A percentile compares a stretch with the other conserved stretches of the same genome.
phyloP scores from a whole-genome alignment of 2,888 invertebrate species.

The Liodrosophila aerea region DNA sequence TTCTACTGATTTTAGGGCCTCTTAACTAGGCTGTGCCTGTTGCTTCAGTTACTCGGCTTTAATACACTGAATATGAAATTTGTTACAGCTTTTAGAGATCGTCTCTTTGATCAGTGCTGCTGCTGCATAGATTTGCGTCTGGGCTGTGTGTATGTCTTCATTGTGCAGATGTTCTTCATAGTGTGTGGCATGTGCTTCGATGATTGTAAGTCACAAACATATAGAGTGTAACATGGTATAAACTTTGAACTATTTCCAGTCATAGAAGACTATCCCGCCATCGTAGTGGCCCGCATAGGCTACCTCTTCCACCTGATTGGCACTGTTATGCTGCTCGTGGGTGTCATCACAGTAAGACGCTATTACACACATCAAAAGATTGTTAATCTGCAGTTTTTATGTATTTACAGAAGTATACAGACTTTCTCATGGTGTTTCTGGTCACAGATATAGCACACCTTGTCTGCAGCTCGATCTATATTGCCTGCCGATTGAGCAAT shows the following conservation, averaged over 20 bases:
- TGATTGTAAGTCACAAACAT: slow-evolving; percentile 29
- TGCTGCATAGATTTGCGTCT: slow-evolving; percentile 39
- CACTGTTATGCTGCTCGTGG: slow-evolving; percentile 30
- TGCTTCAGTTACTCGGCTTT: slow-evolving; percentile 9
- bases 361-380: no score
- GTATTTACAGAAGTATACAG: slow-evolving; percentile 33
- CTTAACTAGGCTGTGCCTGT: slow-evolving; percentile 36
- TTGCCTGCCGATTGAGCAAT: no score
- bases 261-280: background rate
- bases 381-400: no score
- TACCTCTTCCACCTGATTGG: slow-evolving; percentile 38
- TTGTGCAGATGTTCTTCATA: slow-evolving; percentile 18
- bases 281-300: slow-evolving; percentile 21
- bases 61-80: background rate
- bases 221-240: background rate
- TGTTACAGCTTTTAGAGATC: background rate
- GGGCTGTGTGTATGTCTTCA: slow-evolving; percentile 34
- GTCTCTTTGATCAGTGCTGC: slow-evolving; percentile 24
- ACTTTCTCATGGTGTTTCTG: slow-evolving; percentile 23
- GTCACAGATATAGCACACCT: slow-evolving; percentile 26
- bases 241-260: slow-evolving; percentile 5
- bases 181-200: slow-evolving; percentile 38
- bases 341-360: slow-evolving; percentile 31
- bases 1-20: slow-evolving; percentile 12
- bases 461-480: no score